These are phyloP conservation scores for Amblyornis subalaris DNA, from an alignment of 2,113 vertebrate species.

Conservation along the genomic window DNA sequence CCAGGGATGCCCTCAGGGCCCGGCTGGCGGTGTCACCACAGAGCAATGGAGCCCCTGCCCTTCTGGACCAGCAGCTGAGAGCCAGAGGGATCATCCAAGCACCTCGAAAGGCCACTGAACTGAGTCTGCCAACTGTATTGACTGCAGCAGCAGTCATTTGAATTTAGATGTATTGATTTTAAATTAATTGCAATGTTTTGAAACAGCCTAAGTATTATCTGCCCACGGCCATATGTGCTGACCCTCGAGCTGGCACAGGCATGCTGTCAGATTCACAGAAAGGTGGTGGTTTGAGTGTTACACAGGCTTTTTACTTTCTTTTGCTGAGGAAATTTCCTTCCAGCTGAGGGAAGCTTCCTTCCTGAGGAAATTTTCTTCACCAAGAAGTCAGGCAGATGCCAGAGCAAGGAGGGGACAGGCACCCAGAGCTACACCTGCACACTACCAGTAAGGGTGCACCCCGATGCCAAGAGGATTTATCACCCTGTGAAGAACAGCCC, in stretches of 20 bases:
- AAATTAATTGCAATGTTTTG: not conserved
- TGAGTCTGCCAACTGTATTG: not conserved
- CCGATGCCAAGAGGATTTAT: accelerated
- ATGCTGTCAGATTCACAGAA: not conserved
- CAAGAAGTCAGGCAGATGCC: not conserved
- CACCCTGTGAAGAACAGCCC: not conserved
- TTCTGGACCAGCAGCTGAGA: not conserved
- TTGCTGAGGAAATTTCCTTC: not conserved
- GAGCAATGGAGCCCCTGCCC: not conserved
- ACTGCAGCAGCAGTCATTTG: not conserved
- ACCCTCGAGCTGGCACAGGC: accelerated
- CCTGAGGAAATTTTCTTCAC: not conserved
- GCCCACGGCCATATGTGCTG: not conserved
- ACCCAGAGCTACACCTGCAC: not conserved
- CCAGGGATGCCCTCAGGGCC: not conserved
- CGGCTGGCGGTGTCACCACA: not conserved
- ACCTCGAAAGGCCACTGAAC: not conserved
- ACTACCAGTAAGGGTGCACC: accelerated
- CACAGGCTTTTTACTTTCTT: not conserved
- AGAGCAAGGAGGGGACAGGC: not conserved
- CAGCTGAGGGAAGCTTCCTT: not conserved
- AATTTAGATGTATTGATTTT: not conserved
- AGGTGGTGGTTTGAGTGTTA: not conserved
- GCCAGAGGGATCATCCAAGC: not conserved
- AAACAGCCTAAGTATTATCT: not conserved